These are phyloP conservation scores for Cladorhizidae sp. DNA, from an alignment of 37 sponge, comb jelly and placozoan species.

Conservation along the genomic window DNA sequence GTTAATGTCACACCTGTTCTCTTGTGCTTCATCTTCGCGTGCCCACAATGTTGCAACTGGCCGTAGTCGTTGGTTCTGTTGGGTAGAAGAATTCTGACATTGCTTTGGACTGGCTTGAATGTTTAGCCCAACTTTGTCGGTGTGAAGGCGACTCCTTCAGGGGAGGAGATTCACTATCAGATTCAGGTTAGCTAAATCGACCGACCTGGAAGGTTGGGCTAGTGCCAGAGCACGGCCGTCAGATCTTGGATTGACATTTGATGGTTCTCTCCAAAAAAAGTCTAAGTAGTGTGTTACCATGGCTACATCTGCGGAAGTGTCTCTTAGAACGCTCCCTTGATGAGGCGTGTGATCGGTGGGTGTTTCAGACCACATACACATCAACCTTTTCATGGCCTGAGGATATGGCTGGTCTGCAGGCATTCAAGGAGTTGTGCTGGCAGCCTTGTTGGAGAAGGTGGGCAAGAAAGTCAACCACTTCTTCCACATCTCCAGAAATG, in stretches of 20 bases:
- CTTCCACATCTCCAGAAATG: slow-evolving; percentile 50
- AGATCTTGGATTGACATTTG: slow-evolving; percentile 22
- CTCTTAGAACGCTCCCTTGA: slow-evolving; percentile 40
- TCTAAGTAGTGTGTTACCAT: slow-evolving; percentile 25
- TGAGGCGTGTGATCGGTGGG: slow-evolving; percentile 19
- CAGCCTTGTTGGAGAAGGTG: slow-evolving; percentile 39
- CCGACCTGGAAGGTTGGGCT: slow-evolving; percentile 40
- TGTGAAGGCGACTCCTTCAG: slow-evolving; percentile 35
- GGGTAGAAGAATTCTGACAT: slow-evolving; percentile 34
- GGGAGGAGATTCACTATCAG: too few species aligned
- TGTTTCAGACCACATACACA: slow-evolving; percentile 43
- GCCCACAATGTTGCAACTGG: slow-evolving; percentile 13
- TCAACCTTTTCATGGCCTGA: slow-evolving; percentile 40
- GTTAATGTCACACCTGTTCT: neutral
- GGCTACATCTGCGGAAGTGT: slow-evolving; percentile 39
- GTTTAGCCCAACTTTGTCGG: slow-evolving; percentile 33
- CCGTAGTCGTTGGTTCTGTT: slow-evolving; percentile 20
- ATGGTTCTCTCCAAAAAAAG: slow-evolving; percentile 16
- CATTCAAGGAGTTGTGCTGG: slow-evolving; percentile 47
- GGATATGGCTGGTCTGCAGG: slow-evolving; percentile 52
- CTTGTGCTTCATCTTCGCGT: slow-evolving; percentile 5
- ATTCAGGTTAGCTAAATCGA: slow-evolving; percentile 18
- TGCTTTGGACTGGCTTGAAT: slow-evolving; percentile 10
- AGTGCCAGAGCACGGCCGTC: slow-evolving; percentile 22
- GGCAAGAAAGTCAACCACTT: slow-evolving; percentile 53